These are phyloP conservation scores for Daktulosphaira vitifoliae DNA, from an alignment of 1,140 invertebrate genomes.

Conservation along the genomic window DNA sequence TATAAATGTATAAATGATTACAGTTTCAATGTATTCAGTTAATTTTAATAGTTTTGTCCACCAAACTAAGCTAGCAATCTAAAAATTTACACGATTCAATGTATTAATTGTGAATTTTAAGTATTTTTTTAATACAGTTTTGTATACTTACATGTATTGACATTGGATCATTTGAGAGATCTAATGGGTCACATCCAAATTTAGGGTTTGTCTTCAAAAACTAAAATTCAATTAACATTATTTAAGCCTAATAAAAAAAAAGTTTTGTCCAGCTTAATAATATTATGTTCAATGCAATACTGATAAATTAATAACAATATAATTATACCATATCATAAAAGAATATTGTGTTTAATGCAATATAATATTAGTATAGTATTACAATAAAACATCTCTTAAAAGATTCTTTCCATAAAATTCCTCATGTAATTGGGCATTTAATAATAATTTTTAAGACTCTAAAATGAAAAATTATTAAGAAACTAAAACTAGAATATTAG, in stretches of 20 bases:
- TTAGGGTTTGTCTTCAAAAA: conserved; percentile 46
- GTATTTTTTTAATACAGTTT: conserved; percentile 17
- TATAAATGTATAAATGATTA: conserved; percentile 33
- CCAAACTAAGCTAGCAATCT: conserved; percentile 37
- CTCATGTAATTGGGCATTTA: no score
- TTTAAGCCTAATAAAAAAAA: no score
- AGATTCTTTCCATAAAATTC: no score
- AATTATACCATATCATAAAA: not conserved
- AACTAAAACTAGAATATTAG: no score
- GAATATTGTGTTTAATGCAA: not conserved
- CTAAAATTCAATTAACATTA: conserved; percentile 19
- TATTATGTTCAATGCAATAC: no score
- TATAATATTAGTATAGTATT: no score
- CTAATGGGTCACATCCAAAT: conserved; percentile 49
- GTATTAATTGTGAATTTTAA: conserved; percentile 1
- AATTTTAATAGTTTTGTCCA: conserved; percentile 36
- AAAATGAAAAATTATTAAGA: no score
- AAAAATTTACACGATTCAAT: conserved; percentile 18
- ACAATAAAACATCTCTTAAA: no score
- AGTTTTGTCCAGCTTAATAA: no score
- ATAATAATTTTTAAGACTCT: no score
- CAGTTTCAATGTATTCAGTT: conserved; percentile 38
- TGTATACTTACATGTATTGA: conserved; percentile 40
- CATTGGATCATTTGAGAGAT: conserved; percentile 43
- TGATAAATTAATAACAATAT: no score